Conservation (phyloP, 2,888 invertebrate species). For the Oscheius myriophilus region DNA sequence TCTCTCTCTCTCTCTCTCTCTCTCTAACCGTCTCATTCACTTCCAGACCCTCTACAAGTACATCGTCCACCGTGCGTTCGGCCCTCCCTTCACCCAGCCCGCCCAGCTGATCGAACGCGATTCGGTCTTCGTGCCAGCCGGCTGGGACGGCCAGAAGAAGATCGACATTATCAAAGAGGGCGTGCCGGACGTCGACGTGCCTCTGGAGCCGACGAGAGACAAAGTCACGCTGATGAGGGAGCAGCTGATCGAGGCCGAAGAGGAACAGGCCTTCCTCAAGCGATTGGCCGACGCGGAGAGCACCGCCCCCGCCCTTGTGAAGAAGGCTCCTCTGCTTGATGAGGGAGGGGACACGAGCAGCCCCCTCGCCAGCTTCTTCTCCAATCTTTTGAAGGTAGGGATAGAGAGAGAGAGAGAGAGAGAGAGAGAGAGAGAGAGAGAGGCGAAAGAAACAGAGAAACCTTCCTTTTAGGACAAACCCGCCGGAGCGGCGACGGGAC, state of each 20-base stretch:
- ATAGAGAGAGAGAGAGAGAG: too few relatives aligned
- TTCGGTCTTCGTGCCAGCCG: slow-evolving; percentile 66
- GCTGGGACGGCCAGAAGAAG: slow-evolving; percentile 68
- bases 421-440: too few relatives aligned
- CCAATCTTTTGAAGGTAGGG: slow-evolving; percentile 61
- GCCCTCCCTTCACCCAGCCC: slow-evolving; percentile 61
- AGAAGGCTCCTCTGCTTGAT: slow-evolving; percentile 38
- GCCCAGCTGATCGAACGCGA: slow-evolving; percentile 68
- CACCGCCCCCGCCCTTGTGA: slow-evolving; percentile 31
- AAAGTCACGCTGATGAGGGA: slow-evolving; percentile 44
- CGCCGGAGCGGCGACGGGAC: slow-evolving; percentile 20
- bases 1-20: neutral
- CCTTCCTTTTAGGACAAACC: slow-evolving; percentile 46
- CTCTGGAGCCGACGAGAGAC: slow-evolving; percentile 56
- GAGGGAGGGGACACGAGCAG: slow-evolving; percentile 52
- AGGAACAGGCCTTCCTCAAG: slow-evolving; percentile 57
- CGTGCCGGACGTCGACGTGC: slow-evolving; percentile 45
- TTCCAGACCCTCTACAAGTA: slow-evolving; percentile 65
- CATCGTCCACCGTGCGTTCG: slow-evolving; percentile 65
- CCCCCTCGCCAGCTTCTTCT: slow-evolving; percentile 68
- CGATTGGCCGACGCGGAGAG: slow-evolving; percentile 32
- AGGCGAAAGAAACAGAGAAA: too few relatives aligned
- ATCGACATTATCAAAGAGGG: slow-evolving; percentile 60
- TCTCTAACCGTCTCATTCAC: neutral
- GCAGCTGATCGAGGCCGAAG: slow-evolving; percentile 57